Evolutionary conservation across 2,797 vertebrate genomes (phyloP), one percentile per base, ranked within the genome.

Genomic region (Harpagifer antarcticus): DNA sequence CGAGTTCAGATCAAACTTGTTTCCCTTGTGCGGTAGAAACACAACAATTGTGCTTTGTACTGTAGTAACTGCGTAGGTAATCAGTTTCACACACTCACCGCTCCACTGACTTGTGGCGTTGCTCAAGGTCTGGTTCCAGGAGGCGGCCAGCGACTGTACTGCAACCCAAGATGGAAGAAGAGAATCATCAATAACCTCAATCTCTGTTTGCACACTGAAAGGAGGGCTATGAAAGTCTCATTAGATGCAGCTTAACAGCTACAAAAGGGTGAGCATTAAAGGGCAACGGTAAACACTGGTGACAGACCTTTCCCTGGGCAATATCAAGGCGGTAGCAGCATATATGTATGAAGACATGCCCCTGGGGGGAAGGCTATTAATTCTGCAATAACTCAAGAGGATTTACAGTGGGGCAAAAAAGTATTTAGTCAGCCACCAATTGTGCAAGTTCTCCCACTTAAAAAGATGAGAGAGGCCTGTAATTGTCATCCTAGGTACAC

Each of bases 81-180:
- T 76, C 60, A 1, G 77, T 79, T 87, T 81, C 60, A 68, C 68
- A 67, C 74, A 65, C 90, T 91, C 86, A 91, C 88, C 85, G 70
- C 80, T 89, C 83, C 85, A 89, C 44, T 84, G 84, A 77, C 89
- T 84, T 0, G 93, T 90, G 82, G 78, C 74, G 70, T 94, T 94
- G 84, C 53, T 88, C 74, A 91, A 81, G 43, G 86, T 93, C 27
- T 87, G 91, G 91, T 94, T 93, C 91, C 92, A 92, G 67, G 89
- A 57, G 42, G 90, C 58, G 16, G 82, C 83, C 85, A 90, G 72
- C 15, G 90, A 72, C 65, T 91, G 89, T 3, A 91, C 94, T 95
- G 92, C 58, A 92, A 90, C 1, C 61, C 61, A 78, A 37, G 33
- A 37, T 27, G 33, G 72, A 85, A 56, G 64, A 75, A 85, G 65